Evolutionary conservation across 2,113 vertebrate species (phyloP).

Genomic region (Ovis canadensis): DNA sequence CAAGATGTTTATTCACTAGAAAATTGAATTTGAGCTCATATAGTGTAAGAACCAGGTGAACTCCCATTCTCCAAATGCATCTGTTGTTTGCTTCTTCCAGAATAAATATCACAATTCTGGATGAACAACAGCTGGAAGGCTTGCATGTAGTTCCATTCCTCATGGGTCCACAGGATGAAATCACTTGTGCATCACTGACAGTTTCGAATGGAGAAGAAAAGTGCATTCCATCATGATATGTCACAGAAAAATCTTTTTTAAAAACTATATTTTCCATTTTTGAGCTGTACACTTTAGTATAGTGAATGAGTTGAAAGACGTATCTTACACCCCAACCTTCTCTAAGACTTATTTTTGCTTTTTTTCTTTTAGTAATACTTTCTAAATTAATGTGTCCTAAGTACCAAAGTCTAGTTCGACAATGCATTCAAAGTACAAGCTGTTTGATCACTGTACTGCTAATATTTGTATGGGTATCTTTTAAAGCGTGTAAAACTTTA

Average conservation of each 20-base stretch:
- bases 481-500: background rate
- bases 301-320: background rate
- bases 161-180: slow-evolving; percentile 54
- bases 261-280: background rate
- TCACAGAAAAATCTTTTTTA: background rate
- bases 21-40: slow-evolving; percentile 62
- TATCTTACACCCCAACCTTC: background rate
- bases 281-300: background rate
- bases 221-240: background rate
- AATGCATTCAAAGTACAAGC: background rate
- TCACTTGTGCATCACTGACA: slow-evolving; percentile 27
- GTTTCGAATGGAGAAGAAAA: slow-evolving; percentile 23
- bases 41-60: slow-evolving; percentile 70
- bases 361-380: background rate
- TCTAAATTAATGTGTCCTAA: background rate
- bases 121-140: slow-evolving; percentile 78
- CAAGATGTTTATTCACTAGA: slow-evolving; percentile 53
- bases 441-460: background rate
- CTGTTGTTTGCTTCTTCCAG: slow-evolving; percentile 73
- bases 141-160: slow-evolving; percentile 58
- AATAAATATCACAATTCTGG: slow-evolving; percentile 74
- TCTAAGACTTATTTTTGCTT: background rate
- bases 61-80: slow-evolving; percentile 63
- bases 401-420: background rate
- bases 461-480: background rate